Evolutionary conservation across 2,113 vertebrate species (phyloP).

Genomic region (Cottus gobio): DNA sequence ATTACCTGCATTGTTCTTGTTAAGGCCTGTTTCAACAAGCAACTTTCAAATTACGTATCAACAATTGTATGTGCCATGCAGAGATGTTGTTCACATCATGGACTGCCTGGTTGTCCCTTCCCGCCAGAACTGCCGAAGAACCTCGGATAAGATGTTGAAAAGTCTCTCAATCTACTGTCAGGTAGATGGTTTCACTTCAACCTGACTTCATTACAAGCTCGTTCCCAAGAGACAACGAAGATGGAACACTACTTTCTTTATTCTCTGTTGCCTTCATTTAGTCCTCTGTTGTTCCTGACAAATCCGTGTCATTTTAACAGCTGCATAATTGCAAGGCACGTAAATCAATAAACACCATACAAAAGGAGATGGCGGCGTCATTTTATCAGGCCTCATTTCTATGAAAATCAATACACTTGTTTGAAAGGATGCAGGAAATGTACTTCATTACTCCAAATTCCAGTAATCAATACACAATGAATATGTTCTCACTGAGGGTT

Average conservation of each 20-base stretch:
- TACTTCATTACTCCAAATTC: slow-evolving; percentile 64
- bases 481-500: slow-evolving; percentile 56
- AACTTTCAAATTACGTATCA: neutral
- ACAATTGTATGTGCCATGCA: neutral
- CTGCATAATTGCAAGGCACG: slow-evolving; percentile 50
- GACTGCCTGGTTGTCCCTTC: neutral
- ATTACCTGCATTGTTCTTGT: neutral
- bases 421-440: slow-evolving; percentile 67
- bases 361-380: slow-evolving; percentile 40
- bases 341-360: slow-evolving; percentile 66
- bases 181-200: neutral
- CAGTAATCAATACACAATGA: slow-evolving; percentile 75
- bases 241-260: slow-evolving; percentile 16
- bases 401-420: slow-evolving; percentile 74
- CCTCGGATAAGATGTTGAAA: neutral
- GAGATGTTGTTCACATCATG: slow-evolving; percentile 15
- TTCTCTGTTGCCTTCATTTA: slow-evolving; percentile 29
- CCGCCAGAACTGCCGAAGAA: slow-evolving; percentile 3
- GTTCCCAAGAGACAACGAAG: slow-evolving; percentile 1
- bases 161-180: neutral
- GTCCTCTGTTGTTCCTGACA: slow-evolving; percentile 43
- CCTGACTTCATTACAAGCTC: neutral
- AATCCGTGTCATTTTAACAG: slow-evolving; percentile 69
- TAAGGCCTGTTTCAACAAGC: slow-evolving; percentile 8
- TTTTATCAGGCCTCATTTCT: slow-evolving; percentile 54